phyloP scores from a whole-genome alignment of 2,888 invertebrate species.

The Diplolepis rosae region DNA sequence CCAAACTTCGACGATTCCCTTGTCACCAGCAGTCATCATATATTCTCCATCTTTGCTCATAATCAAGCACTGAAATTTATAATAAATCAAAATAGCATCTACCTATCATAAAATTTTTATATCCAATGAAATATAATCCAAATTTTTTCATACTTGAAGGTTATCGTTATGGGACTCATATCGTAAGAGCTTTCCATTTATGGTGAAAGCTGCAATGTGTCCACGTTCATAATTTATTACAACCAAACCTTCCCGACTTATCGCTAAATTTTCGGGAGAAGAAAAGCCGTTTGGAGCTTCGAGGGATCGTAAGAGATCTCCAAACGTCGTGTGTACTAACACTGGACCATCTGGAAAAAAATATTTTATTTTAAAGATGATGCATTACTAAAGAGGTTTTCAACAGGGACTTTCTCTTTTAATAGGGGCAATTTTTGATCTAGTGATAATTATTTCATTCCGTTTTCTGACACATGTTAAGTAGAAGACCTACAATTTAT shows the following conservation, averaged over 20 bases:
- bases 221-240: constrained; percentile 95
- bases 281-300: constrained; percentile 85
- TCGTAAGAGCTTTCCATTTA: constrained; percentile 92
- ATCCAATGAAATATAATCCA: too few relatives aligned
- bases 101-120: too few relatives aligned
- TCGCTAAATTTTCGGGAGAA: constrained; percentile 90
- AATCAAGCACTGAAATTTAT: constrained; percentile 84
- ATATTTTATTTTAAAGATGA: too few relatives aligned
- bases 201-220: constrained; percentile 94
- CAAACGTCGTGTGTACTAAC: constrained; percentile 97
- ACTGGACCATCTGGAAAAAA: constrained; percentile 88
- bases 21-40: constrained; percentile 97
- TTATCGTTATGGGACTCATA: constrained; percentile 96
- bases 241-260: constrained; percentile 97
- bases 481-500: too few relatives aligned
- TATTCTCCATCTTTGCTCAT: constrained; percentile 99
- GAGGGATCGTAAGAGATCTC: constrained; percentile 94
- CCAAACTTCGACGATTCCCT: constrained; percentile 98
- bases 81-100: background rate
- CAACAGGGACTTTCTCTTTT: too few relatives aligned
- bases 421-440: too few relatives aligned
- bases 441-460: too few relatives aligned
- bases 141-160: constrained; percentile 83
- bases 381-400: too few relatives aligned
- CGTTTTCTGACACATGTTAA: too few relatives aligned